Percentiles rank a stretch among this genome's conserved stretches.
These are phyloP conservation scores for Cosmia pyralina DNA, from an alignment of 2,888 invertebrate genomes.

Conservation along the genomic window DNA sequence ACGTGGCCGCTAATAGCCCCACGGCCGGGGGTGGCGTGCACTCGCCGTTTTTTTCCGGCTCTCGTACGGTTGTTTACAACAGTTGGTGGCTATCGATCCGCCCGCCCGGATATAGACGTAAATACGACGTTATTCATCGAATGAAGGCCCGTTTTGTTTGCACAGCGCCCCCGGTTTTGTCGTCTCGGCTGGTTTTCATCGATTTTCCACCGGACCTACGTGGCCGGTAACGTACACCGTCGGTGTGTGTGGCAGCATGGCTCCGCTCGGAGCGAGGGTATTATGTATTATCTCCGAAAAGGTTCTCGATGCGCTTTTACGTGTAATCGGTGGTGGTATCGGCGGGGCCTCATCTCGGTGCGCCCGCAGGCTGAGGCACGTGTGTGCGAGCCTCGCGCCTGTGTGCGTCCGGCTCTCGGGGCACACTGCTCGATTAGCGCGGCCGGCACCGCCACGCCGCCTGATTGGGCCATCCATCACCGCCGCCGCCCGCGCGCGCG, in stretches of 20 bases:
- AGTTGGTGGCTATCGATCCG: constrained; percentile 89
- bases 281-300: constrained; percentile 78
- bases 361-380: constrained; percentile 69
- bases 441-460: constrained; percentile 87
- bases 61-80: constrained; percentile 87
- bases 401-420: constrained; percentile 84
- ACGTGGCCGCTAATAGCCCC: constrained; percentile 88
- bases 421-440: constrained; percentile 88
- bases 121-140: constrained; percentile 84
- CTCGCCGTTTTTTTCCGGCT: constrained; percentile 82
- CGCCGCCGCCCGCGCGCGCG: constrained; percentile 77
- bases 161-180: constrained; percentile 76
- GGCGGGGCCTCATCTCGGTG: constrained; percentile 66
- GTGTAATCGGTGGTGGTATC: constrained; percentile 75
- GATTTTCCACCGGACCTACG: constrained; percentile 78
- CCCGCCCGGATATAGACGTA: constrained; percentile 82
- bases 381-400: constrained; percentile 75
- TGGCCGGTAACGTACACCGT: constrained; percentile 57
- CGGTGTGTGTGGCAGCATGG: constrained; percentile 53
- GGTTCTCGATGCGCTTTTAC: constrained; percentile 82
- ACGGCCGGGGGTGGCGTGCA: constrained; percentile 81
- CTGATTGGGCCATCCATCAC: constrained; percentile 91
- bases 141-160: constrained; percentile 74
- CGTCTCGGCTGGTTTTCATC: constrained; percentile 84
- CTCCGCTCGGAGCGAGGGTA: constrained; percentile 64